Evolutionary conservation across 2,797 vertebrate genomes (phyloP).

Genomic region (Pseudochirops cupreus): DNA sequence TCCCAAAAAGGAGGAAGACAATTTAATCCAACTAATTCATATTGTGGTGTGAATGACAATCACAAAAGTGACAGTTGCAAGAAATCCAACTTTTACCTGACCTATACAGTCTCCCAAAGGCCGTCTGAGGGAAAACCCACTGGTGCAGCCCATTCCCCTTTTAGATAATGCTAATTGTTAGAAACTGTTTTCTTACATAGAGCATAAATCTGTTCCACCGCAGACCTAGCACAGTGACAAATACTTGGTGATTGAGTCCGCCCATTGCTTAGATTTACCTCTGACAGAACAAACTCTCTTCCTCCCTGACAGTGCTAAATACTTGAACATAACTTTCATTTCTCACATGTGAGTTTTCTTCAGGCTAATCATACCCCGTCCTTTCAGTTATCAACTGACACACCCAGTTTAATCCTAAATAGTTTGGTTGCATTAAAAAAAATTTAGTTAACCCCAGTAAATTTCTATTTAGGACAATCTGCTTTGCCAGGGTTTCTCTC

Average conservation of each 20-base stretch:
- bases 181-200: neutral
- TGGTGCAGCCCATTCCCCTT: neutral
- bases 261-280: neutral
- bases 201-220: neutral
- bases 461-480: neutral
- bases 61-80: neutral
- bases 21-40: neutral
- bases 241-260: neutral
- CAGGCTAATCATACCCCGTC: neutral
- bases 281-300: neutral
- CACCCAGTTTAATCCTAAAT: neutral
- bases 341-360: neutral
- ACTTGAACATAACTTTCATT: neutral
- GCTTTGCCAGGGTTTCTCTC: neutral
- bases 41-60: neutral
- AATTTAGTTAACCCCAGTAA: neutral
- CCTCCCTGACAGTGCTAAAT: neutral
- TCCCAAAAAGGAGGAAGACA: neutral
- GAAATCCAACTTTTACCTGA: neutral
- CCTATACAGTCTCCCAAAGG: neutral
- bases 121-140: neutral
- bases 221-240: neutral
- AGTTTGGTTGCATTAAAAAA: neutral
- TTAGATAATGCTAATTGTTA: neutral
- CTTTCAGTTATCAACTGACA: neutral